Percentiles rank a stretch among this genome's conserved stretches.
phyloP scores from a whole-genome alignment of 2,797 vertebrate species.

The Sebastolobus alascanus region DNA sequence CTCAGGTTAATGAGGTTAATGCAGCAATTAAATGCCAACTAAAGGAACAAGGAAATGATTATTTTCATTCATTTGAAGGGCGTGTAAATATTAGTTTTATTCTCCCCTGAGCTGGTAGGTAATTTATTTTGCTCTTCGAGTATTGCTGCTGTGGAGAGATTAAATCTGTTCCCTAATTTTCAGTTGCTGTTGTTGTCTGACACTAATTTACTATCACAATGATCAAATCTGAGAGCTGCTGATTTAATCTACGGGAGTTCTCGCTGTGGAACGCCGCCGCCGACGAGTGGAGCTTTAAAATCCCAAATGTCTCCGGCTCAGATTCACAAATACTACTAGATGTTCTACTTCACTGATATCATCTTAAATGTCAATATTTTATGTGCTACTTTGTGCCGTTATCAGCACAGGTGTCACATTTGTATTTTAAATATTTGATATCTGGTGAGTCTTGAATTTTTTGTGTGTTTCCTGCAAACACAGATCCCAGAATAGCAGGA shows the following conservation, averaged over 20 bases:
- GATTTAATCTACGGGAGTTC: slow-evolving; percentile 26
- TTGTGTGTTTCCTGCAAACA: slow-evolving; percentile 23
- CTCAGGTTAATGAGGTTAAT: slow-evolving; percentile 4
- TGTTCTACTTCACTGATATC: neutral
- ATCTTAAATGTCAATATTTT: slow-evolving; percentile 16
- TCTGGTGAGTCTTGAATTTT: slow-evolving; percentile 1
- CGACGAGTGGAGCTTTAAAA: neutral
- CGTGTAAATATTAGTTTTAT: slow-evolving; percentile 2
- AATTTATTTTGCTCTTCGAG: slow-evolving; percentile 23
- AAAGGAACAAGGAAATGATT: neutral
- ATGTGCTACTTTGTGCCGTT: neutral
- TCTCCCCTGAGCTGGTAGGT: slow-evolving; percentile 15
- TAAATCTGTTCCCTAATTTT: slow-evolving; percentile 39
- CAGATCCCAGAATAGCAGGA: slow-evolving; percentile 6
- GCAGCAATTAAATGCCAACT: slow-evolving; percentile 5
- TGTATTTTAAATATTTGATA: neutral
- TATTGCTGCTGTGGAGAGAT: slow-evolving; percentile 27
- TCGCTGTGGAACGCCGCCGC: neutral
- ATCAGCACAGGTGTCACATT: neutral
- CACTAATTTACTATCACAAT: slow-evolving; percentile 29
- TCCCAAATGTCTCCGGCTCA: neutral
- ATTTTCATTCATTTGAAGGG: slow-evolving; percentile 13
- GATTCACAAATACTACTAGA: neutral
- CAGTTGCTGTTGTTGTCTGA: slow-evolving; percentile 30
- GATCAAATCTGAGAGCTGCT: slow-evolving; percentile 34